These are phyloP conservation scores for Sanderia malayensis DNA, from an alignment of 30 jellyfish, hydroid and myxozoan genomes.

Conservation along the genomic window DNA sequence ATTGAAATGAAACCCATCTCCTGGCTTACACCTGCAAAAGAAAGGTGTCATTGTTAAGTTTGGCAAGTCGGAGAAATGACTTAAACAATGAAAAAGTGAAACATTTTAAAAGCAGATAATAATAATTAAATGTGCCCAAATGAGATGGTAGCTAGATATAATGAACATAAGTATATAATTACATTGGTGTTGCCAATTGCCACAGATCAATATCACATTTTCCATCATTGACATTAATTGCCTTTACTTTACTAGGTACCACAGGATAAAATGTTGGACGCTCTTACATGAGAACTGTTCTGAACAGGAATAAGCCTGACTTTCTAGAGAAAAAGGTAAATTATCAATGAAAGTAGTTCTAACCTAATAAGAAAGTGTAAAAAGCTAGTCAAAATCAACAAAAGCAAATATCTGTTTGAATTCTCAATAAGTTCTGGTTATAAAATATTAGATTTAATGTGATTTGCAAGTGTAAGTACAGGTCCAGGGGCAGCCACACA, in stretches of 20 bases:
- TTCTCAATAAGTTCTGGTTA: background rate
- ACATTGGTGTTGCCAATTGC: slow-evolving; percentile 59
- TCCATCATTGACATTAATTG: slow-evolving; percentile 49
- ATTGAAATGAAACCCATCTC: slow-evolving; percentile 51
- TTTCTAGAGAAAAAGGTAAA: slow-evolving; percentile 30
- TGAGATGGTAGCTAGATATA: too few relatives aligned
- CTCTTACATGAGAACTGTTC: slow-evolving; percentile 47
- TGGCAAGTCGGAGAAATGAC: too few relatives aligned
- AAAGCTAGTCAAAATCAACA: background rate
- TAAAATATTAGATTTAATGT: background rate
- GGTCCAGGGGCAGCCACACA: background rate
- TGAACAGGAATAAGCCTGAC: slow-evolving; percentile 38
- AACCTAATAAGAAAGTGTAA: background rate
- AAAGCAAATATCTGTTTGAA: background rate
- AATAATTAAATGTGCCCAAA: too few relatives aligned
- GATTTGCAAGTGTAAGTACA: background rate
- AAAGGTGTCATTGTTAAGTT: too few relatives aligned
- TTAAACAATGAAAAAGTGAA: too few relatives aligned
- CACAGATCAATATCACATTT: slow-evolving; percentile 43
- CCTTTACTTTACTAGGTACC: slow-evolving; percentile 38
- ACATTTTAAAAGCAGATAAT: too few relatives aligned
- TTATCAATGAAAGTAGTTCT: background rate
- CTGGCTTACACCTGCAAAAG: slow-evolving; percentile 5
- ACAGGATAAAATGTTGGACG: slow-evolving; percentile 67
- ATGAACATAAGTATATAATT: too few relatives aligned